Conservation (phyloP, 2,888 invertebrate species). For the Zele albiditarsus region DNA sequence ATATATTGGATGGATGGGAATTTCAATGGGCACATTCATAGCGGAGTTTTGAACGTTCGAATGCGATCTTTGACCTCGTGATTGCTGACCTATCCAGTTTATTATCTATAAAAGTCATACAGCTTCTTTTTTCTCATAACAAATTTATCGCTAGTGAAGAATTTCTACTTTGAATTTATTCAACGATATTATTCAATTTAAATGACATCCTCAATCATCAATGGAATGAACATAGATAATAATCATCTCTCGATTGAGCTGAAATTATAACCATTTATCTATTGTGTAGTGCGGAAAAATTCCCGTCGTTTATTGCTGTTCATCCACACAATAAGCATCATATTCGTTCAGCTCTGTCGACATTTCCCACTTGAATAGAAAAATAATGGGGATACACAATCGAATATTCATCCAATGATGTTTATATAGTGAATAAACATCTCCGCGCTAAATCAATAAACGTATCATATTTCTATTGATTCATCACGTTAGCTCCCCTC, state of each 20-base stretch:
- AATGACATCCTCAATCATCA: not conserved
- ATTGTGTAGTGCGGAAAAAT: not conserved
- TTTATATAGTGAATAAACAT: not conserved
- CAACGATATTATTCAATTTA: not conserved
- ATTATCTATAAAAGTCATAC: not conserved
- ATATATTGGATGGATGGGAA: not conserved
- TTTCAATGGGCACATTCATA: not conserved
- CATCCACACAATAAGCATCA: not conserved
- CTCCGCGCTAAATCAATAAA: too few species aligned
- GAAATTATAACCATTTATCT: not conserved
- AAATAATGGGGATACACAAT: too few species aligned
- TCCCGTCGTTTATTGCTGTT: not conserved
- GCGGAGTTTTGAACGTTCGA: not conserved
- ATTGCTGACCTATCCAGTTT: conserved; percentile 2
- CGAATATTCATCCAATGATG: not conserved
- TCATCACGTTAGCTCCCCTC: not conserved
- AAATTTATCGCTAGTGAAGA: not conserved
- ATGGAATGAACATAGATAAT: not conserved
- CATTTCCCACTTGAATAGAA: not conserved
- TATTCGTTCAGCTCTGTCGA: not conserved
- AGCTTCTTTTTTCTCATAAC: not conserved
- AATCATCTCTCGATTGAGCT: not conserved
- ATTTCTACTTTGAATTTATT: not conserved
- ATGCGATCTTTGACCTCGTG: not conserved
- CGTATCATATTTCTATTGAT: too few species aligned